Conservation (phyloP, 2,888 invertebrate species). For the Yponomeuta plumbellus region DNA sequence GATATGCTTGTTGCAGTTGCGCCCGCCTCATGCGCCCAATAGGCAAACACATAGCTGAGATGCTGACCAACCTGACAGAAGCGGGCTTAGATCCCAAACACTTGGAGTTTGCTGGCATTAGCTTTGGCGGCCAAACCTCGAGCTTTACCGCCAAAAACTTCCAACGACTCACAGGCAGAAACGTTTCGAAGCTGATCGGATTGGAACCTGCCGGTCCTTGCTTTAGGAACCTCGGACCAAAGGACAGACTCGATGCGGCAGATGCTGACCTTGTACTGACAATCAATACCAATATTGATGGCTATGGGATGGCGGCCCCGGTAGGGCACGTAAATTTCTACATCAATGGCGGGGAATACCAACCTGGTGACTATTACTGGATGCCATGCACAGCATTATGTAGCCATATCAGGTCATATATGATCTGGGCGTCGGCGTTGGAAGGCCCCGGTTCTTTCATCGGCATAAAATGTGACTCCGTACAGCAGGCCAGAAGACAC, state of each 20-base stretch:
- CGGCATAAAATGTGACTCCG: conserved; percentile 16
- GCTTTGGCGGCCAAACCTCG: conserved; percentile 30
- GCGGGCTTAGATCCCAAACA: conserved; percentile 27
- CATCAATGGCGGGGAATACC: conserved; percentile 42
- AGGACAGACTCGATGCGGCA: conserved; percentile 43
- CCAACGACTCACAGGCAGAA: conserved; percentile 27
- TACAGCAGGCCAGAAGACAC: conserved; percentile 16
- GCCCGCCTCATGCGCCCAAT: conserved; percentile 26
- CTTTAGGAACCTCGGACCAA: conserved; percentile 48
- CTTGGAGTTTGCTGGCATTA: conserved; percentile 14
- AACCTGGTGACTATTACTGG: conserved; percentile 16
- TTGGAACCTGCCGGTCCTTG: conserved; percentile 54
- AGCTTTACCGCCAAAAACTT: conserved; percentile 30
- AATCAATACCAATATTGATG: conserved; percentile 52
- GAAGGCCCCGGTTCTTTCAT: conserved; percentile 15
- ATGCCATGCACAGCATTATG: conserved; percentile 18
- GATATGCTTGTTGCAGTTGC: conserved; percentile 15
- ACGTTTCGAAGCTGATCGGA: conserved; percentile 27
- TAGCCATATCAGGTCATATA: conserved; percentile 19
- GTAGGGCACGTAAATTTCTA: conserved; percentile 57
- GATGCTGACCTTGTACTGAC: conserved; percentile 58
- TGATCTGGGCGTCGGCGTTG: conserved; percentile 1
- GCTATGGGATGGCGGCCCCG: conserved; percentile 52
- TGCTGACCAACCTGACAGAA: conserved; percentile 26
- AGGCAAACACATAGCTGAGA: conserved; percentile 28